Base-by-base conservation (phyloP, 2,888 invertebrate genomes). In the Hydraecia micacea region DNA sequence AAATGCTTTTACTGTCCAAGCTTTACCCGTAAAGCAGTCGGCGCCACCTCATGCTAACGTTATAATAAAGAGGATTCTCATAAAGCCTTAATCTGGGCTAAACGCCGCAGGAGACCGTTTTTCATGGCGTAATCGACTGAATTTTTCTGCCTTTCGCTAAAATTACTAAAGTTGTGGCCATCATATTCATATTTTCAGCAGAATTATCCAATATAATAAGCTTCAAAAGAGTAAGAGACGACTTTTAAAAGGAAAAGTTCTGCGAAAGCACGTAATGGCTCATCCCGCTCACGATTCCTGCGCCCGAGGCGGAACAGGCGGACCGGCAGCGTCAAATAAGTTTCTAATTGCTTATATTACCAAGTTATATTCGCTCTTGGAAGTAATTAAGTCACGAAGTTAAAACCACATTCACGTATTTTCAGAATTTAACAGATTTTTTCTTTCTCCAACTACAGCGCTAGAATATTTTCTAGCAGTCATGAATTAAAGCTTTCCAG, bases 291-390 rank as follows among this genome's bases (percentile, higher is more conserved):
- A 95, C 94, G 96, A 95, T 94, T 95, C 93, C 93, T 93, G 91
- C 91, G 95, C 96, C 95, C 93, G 94, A 93, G 96, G 96, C 96
- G 94, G 93, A 94, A 92, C 95, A 92, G 93, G 95, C 96, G 94
- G 95, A 95, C 96, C 95, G 95, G 95, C 94, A 95, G 95, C 96
- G 95, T 96, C 96, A 96, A 97, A 96, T 96, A 97, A 97, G 95
- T 96, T 97, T 96, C 96, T 97, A 96, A 96, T 97, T 97, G 96
- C 96, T 96, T 96, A 96, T 96, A 96, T 96, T 97, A 96, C 95
- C 95, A 96, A 96, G 95, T 96, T 96, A 95, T 96, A 96, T 96
- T 96, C 95, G 93, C 94, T 96, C 94, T 96, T 94, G 91, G 91
- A 95, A 95, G 94, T 96, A 96, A 96, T 97, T 96, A 96, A 96